Evolutionary conservation across 2,888 invertebrate genomes (phyloP).

Genomic region (Neocrepidodera transversa): DNA sequence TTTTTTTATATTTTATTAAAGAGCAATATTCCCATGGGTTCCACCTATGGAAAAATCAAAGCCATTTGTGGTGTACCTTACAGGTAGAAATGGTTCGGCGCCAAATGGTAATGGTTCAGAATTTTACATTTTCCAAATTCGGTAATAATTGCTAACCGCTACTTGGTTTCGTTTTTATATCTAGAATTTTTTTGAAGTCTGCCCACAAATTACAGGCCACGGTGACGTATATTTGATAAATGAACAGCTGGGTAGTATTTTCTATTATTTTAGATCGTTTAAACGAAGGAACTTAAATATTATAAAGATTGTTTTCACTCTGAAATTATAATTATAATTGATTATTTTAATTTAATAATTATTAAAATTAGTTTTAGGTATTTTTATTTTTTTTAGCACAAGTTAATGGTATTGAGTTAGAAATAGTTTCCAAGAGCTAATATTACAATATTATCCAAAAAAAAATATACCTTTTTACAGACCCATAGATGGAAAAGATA

Average conservation of each 20-base stretch:
- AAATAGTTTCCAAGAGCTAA: too few relatives aligned
- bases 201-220: constrained; percentile 54
- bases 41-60: not conserved
- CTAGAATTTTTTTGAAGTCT: constrained; percentile 41
- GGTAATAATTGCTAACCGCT: constrained; percentile 54
- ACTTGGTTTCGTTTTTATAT: constrained; percentile 53
- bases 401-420: too few relatives aligned
- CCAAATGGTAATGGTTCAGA: constrained; percentile 51
- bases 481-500: too few relatives aligned
- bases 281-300: not conserved
- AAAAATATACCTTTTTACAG: too few relatives aligned
- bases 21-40: too few relatives aligned
- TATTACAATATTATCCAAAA: too few relatives aligned
- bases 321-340: not conserved
- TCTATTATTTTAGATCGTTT: constrained; percentile 22
- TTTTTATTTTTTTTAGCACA: too few relatives aligned
- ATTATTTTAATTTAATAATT: not conserved
- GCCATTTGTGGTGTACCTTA: constrained; percentile 22
- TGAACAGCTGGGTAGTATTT: constrained; percentile 42
- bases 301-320: not conserved
- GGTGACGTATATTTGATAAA: constrained; percentile 55
- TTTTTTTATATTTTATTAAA: too few relatives aligned
- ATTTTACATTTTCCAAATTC: constrained; percentile 49
- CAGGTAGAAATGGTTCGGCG: constrained; percentile 53
- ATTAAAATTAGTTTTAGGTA: not conserved